Evolutionary conservation across 1,140 invertebrate species (phyloP).

Genomic region (Zaprionus tsacasi): DNA sequence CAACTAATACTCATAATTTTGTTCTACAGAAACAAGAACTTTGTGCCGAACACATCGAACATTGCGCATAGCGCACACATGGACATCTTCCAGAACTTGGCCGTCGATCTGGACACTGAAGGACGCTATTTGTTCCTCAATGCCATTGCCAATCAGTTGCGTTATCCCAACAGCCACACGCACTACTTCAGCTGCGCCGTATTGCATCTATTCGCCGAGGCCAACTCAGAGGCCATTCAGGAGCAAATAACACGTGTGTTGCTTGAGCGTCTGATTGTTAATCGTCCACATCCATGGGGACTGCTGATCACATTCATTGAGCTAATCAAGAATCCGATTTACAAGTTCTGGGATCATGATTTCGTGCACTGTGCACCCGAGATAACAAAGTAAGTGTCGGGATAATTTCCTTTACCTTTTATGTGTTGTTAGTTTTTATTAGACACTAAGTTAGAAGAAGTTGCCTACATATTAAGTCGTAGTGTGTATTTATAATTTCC

Average conservation of each 20-base stretch:
- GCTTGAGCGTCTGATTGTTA: conserved; percentile 98
- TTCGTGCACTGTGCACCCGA: conserved; percentile 99
- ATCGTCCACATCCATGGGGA: conserved; percentile 99
- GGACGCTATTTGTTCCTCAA: conserved; percentile 98
- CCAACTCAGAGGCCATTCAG: conserved; percentile 97
- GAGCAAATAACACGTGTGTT: conserved; percentile 96
- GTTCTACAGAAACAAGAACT: conserved; percentile 89
- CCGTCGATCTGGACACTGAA: conserved; percentile 98
- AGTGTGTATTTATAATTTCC: conserved; percentile 48
- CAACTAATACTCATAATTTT: background rate
- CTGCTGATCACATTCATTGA: conserved; percentile 99
- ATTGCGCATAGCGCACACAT: conserved; percentile 99
- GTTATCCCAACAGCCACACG: conserved; percentile 99
- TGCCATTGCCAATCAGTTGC: conserved; percentile 98
- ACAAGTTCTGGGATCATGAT: conserved; percentile 99
- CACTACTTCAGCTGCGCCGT: conserved; percentile 99
- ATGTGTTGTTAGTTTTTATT: background rate
- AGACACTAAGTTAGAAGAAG: background rate
- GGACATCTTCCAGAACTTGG: conserved; percentile 99
- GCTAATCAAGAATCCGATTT: conserved; percentile 99
- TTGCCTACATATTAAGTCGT: background rate
- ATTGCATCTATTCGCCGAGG: conserved; percentile 98
- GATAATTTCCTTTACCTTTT: background rate
- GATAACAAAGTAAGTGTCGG: conserved; percentile 94
- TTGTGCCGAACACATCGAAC: conserved; percentile 96